phyloP scores from a whole-genome alignment of 2,888 invertebrate genomes.

The Stenolophus ochropezus region DNA sequence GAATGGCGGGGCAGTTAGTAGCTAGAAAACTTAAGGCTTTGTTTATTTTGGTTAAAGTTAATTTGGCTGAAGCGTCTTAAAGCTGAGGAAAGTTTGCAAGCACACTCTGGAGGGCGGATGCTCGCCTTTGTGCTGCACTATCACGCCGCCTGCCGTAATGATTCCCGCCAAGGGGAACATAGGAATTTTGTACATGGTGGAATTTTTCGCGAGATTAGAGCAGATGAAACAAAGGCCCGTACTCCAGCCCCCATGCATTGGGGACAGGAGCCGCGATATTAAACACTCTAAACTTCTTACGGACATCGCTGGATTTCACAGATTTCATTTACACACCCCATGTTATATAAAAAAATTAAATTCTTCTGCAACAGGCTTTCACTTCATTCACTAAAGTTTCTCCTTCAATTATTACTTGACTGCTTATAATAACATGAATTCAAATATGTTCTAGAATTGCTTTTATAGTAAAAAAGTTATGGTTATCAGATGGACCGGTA shows the following conservation, averaged over 20 bases:
- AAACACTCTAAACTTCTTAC: constrained; percentile 10
- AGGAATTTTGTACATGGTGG: constrained; percentile 58
- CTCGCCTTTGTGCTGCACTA: constrained; percentile 49
- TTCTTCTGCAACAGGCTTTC: no score
- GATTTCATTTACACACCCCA: not conserved
- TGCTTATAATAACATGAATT: no score
- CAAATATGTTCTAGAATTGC: no score
- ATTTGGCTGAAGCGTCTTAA: constrained; percentile 60
- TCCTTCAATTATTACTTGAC: no score
- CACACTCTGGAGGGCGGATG: constrained; percentile 58
- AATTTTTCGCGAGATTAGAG: constrained; percentile 59
- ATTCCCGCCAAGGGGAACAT: constrained; percentile 54
- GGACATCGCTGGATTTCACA: not conserved
- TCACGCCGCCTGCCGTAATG: not conserved
- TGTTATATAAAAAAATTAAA: no score
- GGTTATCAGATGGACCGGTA: no score
- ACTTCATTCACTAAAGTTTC: no score
- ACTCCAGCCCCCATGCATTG: constrained; percentile 32
- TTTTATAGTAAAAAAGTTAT: no score
- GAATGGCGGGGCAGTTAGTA: constrained; percentile 50
- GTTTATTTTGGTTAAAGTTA: constrained; percentile 62
- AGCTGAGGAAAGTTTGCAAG: constrained; percentile 57
- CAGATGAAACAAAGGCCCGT: constrained; percentile 55
- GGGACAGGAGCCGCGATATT: constrained; percentile 46
- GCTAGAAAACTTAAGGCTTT: constrained; percentile 58